Percentiles rank a stretch among this genome's conserved stretches.
Evolutionary conservation across 1,140 invertebrate species (phyloP).

Genomic region (Bradynema listronoti): DNA sequence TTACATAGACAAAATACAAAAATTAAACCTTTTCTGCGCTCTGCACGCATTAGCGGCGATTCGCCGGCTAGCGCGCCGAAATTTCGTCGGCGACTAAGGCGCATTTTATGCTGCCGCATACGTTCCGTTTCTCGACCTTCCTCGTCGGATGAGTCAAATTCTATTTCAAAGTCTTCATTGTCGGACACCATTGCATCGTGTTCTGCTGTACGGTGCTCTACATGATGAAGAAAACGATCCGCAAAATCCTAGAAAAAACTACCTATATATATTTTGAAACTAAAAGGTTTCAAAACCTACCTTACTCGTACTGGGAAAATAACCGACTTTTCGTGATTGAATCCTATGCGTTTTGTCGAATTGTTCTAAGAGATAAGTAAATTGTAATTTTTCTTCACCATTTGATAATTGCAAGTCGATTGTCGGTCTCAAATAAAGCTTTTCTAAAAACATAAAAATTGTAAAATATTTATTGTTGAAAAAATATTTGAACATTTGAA

Average conservation of each 20-base stretch:
- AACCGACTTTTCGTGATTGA: slow-evolving; percentile 48
- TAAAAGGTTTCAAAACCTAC: too few species aligned
- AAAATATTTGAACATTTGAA: too few species aligned
- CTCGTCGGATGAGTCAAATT: slow-evolving; percentile 43
- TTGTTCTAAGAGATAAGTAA: slow-evolving; percentile 47
- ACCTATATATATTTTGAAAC: neutral
- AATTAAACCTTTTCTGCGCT: too few species aligned
- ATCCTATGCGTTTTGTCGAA: slow-evolving; percentile 57
- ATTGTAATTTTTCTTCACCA: slow-evolving; percentile 2
- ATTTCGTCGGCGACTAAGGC: too few species aligned
- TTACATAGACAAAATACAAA: too few species aligned
- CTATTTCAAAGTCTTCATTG: slow-evolving; percentile 41
- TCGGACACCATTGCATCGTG: too few species aligned
- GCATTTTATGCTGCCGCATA: slow-evolving; percentile 5
- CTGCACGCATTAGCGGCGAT: too few species aligned
- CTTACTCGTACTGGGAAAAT: too few species aligned
- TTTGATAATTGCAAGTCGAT: slow-evolving; percentile 33
- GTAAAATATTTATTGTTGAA: neutral
- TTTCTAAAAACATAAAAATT: slow-evolving; percentile 36
- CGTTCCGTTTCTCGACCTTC: slow-evolving; percentile 30
- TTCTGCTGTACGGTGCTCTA: slow-evolving; percentile 34
- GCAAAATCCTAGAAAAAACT: slow-evolving; percentile 14
- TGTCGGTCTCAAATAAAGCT: slow-evolving; percentile 46
- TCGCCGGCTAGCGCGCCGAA: too few species aligned
- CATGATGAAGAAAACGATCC: slow-evolving; percentile 41